Percentiles rank a stretch among this genome's conserved stretches.
Conservation (phyloP, 2,888 invertebrate species). For the Apodemia zela region DNA sequence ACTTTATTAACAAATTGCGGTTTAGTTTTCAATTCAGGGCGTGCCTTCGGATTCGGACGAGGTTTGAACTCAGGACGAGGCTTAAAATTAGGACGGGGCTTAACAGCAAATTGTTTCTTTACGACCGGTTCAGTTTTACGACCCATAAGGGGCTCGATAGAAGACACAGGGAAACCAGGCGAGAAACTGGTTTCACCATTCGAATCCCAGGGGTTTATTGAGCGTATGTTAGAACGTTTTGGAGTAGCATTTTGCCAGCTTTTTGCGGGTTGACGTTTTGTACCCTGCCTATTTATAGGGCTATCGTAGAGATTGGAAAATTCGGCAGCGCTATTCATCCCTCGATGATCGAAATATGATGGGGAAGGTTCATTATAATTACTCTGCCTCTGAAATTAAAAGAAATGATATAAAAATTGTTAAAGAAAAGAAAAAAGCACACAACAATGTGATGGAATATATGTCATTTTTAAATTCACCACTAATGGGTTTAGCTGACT, state of each 20-base stretch:
- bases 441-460: background rate
- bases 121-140: background rate
- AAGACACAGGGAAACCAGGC: background rate
- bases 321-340: background rate
- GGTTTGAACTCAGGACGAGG: background rate
- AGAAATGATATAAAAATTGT: background rate
- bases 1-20: conserved; percentile 4
- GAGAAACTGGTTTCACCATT: background rate
- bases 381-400: conserved; percentile 15
- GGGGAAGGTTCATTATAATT: background rate
- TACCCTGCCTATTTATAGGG: background rate
- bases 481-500: too few species aligned
- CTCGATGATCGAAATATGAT: background rate
- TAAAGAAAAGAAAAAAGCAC: background rate
- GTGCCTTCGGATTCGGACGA: background rate
- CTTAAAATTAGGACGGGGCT: background rate
- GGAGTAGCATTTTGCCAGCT: background rate
- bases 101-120: background rate
- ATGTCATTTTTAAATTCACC: background rate
- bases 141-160: background rate
- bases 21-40: background rate
- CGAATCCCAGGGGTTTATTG: background rate
- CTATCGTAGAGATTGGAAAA: background rate
- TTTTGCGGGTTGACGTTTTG: conserved; percentile 1
- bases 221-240: background rate